Percentiles rank a stretch among this genome's conserved stretches.
phyloP scores from a whole-genome alignment of 2,888 invertebrate genomes.

The Himalopsyche tibetana region DNA sequence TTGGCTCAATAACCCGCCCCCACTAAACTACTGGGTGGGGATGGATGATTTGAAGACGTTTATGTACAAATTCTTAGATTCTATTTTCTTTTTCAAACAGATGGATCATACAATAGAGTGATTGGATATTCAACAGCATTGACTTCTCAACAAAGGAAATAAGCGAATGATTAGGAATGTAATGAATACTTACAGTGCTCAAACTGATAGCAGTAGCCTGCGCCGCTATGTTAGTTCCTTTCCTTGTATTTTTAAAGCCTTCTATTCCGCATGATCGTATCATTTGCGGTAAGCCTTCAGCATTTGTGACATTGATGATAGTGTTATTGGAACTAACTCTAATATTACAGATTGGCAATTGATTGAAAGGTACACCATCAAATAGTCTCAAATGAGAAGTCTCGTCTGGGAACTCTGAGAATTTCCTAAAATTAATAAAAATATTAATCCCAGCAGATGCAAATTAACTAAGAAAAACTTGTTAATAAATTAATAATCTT shows the following conservation, averaged over 20 bases:
- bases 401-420: constrained; percentile 84
- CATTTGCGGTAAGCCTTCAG: constrained; percentile 79
- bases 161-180: background rate
- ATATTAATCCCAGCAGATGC: too few relatives aligned
- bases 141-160: too few relatives aligned
- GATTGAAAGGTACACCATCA: constrained; percentile 85
- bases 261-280: constrained; percentile 90
- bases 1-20: too few relatives aligned
- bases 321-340: constrained; percentile 93
- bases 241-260: constrained; percentile 95
- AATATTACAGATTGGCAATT: constrained; percentile 90
- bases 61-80: too few relatives aligned
- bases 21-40: too few relatives aligned
- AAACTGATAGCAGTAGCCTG: constrained; percentile 93
- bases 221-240: constrained; percentile 97
- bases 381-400: constrained; percentile 84
- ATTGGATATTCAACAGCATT: too few relatives aligned
- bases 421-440: constrained; percentile 76
- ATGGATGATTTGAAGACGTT: too few relatives aligned
- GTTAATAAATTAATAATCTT: too few relatives aligned
- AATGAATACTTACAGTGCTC: constrained; percentile 80
- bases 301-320: constrained; percentile 85
- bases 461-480: too few relatives aligned
- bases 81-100: too few relatives aligned
- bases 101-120: too few relatives aligned